Percentiles rank a stretch among this genome's conserved stretches.
Evolutionary conservation across 1,140 invertebrate species (phyloP).

Genomic region (Anastrepha obliqua): DNA sequence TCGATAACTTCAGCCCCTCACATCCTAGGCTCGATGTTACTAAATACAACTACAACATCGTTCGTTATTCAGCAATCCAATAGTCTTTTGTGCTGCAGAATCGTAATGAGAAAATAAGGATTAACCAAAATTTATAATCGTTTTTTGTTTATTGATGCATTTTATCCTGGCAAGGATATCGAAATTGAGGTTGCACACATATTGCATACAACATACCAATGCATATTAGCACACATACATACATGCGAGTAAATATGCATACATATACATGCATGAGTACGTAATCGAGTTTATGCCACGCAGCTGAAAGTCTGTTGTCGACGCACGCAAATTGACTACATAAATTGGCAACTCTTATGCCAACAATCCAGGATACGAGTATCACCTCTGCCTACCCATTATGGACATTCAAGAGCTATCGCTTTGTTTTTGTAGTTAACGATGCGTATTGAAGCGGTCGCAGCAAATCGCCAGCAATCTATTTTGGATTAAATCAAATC

Average conservation of each 20-base stretch:
- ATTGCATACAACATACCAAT: neutral
- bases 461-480: constrained; percentile 59
- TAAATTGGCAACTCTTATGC: constrained; percentile 65
- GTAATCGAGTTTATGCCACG: constrained; percentile 12
- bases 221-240: neutral
- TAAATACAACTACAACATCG: neutral
- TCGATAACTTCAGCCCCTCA: neutral
- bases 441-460: constrained; percentile 35
- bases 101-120: constrained; percentile 64
- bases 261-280: neutral
- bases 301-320: constrained; percentile 41
- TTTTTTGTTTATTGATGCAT: constrained; percentile 58
- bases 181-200: constrained; percentile 1
- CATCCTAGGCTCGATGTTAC: neutral
- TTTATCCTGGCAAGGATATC: constrained; percentile 26
- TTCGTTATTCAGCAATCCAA: neutral
- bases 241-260: constrained; percentile 49
- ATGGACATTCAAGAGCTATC: neutral
- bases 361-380: neutral
- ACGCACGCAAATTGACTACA: constrained; percentile 71
- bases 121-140: constrained; percentile 74
- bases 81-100: neutral
- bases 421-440: constrained; percentile 57
- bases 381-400: neutral
- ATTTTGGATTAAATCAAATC: constrained; percentile 74